Evolutionary conservation across 2,888 invertebrate species (phyloP).

Genomic region (Epirrhoe alternata): DNA sequence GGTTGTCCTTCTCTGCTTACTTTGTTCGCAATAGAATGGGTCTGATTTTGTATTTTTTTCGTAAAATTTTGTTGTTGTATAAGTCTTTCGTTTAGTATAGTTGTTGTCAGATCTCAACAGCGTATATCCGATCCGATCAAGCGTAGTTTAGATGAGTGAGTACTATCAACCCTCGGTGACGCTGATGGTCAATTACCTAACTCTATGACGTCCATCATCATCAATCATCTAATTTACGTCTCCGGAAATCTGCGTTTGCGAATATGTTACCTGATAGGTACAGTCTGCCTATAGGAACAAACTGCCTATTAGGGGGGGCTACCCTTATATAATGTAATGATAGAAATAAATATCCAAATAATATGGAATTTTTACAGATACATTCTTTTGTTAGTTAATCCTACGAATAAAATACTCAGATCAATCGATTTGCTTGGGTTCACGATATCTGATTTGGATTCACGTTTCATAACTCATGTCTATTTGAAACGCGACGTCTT

Average conservation of each 20-base stretch:
- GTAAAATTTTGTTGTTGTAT: neutral
- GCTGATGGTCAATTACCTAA: neutral
- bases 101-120: neutral
- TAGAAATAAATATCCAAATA: no score
- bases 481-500: conserved; percentile 27
- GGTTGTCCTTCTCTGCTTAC: neutral
- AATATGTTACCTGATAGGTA: neutral
- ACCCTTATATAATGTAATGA: no score
- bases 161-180: neutral
- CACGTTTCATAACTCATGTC: conserved; percentile 35
- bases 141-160: neutral
- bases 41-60: neutral
- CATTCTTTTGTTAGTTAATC: neutral
- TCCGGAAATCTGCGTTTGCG: conserved; percentile 4
- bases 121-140: neutral
- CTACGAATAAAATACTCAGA: neutral
- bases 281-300: neutral
- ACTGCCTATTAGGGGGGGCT: no score
- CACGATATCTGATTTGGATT: conserved; percentile 23
- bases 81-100: neutral
- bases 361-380: no score
- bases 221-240: conserved; percentile 5
- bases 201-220: neutral
- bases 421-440: conserved; percentile 13
- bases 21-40: neutral